phyloP scores from a whole-genome alignment of 2,113 vertebrate species.

The Copsychus sechellarum region DNA sequence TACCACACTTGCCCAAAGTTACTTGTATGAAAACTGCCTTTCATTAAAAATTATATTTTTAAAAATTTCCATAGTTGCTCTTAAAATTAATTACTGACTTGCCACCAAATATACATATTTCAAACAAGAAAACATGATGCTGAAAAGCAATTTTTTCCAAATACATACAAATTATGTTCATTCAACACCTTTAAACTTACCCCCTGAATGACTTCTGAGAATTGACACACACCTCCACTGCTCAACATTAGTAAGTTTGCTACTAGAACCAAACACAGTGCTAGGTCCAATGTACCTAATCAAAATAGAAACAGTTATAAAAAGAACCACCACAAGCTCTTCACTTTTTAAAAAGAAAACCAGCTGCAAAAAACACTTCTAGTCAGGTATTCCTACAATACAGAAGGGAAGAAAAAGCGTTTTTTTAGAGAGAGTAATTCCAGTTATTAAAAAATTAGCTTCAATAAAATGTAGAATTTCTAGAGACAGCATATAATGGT shows the following conservation, averaged over 20 bases:
- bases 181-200: conserved; percentile 71
- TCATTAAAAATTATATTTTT: neutral
- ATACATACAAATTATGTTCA: neutral
- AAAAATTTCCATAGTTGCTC: neutral
- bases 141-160: neutral
- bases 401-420: accelerated
- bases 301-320: neutral
- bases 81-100: neutral
- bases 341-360: neutral
- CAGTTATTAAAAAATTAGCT: neutral
- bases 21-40: neutral
- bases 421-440: neutral
- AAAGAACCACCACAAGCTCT: neutral
- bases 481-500: accelerated
- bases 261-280: conserved; percentile 95
- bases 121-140: neutral
- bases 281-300: conserved; percentile 93
- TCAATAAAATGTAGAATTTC: neutral
- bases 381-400: neutral
- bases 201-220: conserved; percentile 95
- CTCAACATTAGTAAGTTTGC: conserved; percentile 95
- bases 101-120: neutral
- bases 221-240: conserved; percentile 98
- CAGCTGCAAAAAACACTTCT: neutral
- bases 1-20: neutral